Base-by-base conservation (phyloP, 1,140 invertebrate species). In the Leptinotarsa defecta region DNA sequence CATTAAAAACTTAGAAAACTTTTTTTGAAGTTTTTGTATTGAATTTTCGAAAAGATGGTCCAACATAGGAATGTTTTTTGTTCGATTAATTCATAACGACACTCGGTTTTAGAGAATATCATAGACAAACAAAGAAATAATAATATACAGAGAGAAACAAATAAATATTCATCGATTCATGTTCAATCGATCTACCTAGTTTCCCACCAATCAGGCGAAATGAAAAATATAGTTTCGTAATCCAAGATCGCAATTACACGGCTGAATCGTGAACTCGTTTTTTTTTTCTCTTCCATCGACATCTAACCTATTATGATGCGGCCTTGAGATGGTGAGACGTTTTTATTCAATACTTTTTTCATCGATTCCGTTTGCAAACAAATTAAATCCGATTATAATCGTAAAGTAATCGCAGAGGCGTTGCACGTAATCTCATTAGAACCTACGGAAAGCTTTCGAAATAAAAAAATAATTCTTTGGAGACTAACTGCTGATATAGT, bases 361-460 rank as follows among this genome's bases (percentile, higher is more conserved):
- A 57, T 57, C 52, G 52, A 57, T 57, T 57, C 52, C 52, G 52
- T 57, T 57, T 57, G 52, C 52, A 57, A 57, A 57, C 52, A 57
- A 57, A 57, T 57, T 57, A 8, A 19, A 57, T 57, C 52, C 52
- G 13, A 57, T 57, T 57, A 57, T 19, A 57, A 57, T 57, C 52
- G n/a, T 57, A 19, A 19, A 15, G 52, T 57, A 57, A 57, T 57
- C 52, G 52, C 15, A 57, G 52, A 57, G 52, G 52, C 52, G 15
- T 15, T 57, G 52, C 52, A 17, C 52, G 15, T 57, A 57, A 57
- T 57, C 15, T 19, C n/a, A 57, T 57, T 57, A 57, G 1, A 57
- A 57, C 52, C 15, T 57, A 57, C 52, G 52, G 15, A 13, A n/a
- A 3, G 52, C 6, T 19, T 57, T 57, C n/a, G 52, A n/a, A 57